Conservation (phyloP, 2,888 invertebrate species). For the Oligia fasciuncula region DNA sequence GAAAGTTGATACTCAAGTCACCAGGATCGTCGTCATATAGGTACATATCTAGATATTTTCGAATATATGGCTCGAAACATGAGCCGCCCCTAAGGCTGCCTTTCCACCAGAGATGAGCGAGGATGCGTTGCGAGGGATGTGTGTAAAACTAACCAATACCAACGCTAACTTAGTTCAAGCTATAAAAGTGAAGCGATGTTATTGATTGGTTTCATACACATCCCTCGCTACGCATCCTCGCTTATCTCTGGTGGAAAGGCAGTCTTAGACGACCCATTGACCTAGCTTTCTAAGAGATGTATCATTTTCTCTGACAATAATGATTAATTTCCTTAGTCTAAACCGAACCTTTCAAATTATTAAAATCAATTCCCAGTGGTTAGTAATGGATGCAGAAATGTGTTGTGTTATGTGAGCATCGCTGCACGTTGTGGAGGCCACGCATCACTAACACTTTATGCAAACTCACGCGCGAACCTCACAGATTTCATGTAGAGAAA, state of each 20-base stretch:
- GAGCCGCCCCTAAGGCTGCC: too few species aligned
- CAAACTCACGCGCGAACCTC: conserved; percentile 46
- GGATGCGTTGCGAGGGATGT: too few species aligned
- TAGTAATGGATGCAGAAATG: conserved; percentile 42
- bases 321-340: conserved; percentile 18
- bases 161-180: too few species aligned
- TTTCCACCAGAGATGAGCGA: too few species aligned
- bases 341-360: conserved; percentile 40
- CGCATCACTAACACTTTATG: conserved; percentile 45
- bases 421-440: conserved; percentile 37
- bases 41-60: neutral
- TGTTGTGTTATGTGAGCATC: conserved; percentile 47
- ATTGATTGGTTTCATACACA: too few species aligned
- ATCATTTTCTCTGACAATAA: conserved; percentile 11
- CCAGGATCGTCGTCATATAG: neutral
- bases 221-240: too few species aligned
- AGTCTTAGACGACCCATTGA: too few species aligned
- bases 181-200: too few species aligned
- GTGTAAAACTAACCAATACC: too few species aligned
- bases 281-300: conserved; percentile 22
- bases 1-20: neutral
- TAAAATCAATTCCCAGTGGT: conserved; percentile 34
- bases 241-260: too few species aligned
- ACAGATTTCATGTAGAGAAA: conserved; percentile 16
- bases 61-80: neutral